phyloP scores from a whole-genome alignment of 2,113 vertebrate genomes.

The Bubalus kerabau region DNA sequence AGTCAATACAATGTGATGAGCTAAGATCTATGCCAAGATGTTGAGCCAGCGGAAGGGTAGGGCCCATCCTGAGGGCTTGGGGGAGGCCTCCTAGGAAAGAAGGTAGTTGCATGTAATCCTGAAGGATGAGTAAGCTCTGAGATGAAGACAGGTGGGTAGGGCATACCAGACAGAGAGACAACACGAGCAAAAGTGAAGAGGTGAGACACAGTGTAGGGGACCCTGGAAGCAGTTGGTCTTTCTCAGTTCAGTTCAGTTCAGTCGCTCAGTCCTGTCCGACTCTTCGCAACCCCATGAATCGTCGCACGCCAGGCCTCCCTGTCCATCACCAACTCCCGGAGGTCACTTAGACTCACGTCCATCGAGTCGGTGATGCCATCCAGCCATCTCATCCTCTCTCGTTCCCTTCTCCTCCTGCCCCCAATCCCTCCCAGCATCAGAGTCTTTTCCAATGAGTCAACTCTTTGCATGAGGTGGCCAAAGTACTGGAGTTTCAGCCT shows the following conservation, averaged over 20 bases:
- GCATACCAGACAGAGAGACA: neutral
- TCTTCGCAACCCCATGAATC: too few species aligned
- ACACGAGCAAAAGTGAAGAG: neutral
- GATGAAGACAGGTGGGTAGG: neutral
- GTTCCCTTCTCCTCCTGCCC: too few species aligned
- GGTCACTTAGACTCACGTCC: too few species aligned
- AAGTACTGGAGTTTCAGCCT: too few species aligned
- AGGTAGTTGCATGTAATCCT: neutral
- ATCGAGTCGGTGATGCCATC: too few species aligned
- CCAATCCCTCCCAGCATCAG: too few species aligned
- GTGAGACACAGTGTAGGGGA: neutral
- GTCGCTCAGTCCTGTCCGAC: too few species aligned
- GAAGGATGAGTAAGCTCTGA: neutral
- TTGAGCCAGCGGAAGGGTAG: neutral
- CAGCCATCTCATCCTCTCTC: too few species aligned
- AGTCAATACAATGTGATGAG: neutral
- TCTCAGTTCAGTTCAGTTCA: neutral
- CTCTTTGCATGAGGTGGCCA: too few species aligned
- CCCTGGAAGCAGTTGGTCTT: neutral
- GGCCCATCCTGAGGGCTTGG: neutral
- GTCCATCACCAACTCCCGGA: too few species aligned
- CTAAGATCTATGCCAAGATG: neutral
- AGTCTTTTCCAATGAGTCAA: too few species aligned
- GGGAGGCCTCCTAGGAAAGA: neutral
- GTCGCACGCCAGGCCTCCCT: too few species aligned